phyloP scores from a whole-genome alignment of 1,140 invertebrate genomes.

The Penaeus indicus region DNA sequence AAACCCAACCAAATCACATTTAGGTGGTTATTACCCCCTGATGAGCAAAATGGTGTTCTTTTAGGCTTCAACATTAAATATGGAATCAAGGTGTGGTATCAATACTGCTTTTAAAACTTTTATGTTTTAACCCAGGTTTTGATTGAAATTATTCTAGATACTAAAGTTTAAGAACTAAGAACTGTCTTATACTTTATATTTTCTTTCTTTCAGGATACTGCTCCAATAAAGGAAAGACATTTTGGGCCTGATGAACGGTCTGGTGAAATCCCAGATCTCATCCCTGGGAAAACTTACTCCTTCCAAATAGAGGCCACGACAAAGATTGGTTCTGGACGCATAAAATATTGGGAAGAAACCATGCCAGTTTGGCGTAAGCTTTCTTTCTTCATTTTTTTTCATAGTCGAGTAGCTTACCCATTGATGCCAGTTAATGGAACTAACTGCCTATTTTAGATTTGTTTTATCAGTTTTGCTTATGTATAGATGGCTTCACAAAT shows the following conservation, averaged over 20 bases:
- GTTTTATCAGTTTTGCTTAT: no score
- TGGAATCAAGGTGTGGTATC: slow-evolving; percentile 75
- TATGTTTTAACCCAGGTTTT: no score
- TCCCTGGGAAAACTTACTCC: slow-evolving; percentile 85
- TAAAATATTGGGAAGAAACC: slow-evolving; percentile 79
- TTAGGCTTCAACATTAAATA: slow-evolving; percentile 86
- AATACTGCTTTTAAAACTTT: neutral
- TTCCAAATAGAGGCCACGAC: slow-evolving; percentile 89
- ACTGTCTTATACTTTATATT: neutral
- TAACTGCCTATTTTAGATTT: no score
- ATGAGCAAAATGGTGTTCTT: slow-evolving; percentile 87
- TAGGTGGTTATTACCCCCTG: slow-evolving; percentile 82
- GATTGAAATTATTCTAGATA: no score
- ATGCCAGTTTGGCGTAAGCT: slow-evolving; percentile 80
- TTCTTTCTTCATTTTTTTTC: neutral
- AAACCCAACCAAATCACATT: slow-evolving; percentile 86
- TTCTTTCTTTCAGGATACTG: slow-evolving; percentile 71
- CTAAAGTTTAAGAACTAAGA: no score
- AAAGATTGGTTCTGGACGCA: slow-evolving; percentile 83
- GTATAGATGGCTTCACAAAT: no score
- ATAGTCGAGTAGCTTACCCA: no score
- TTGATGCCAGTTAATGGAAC: no score
- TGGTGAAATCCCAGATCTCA: slow-evolving; percentile 80
- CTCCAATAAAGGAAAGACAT: slow-evolving; percentile 76
- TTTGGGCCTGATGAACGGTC: slow-evolving; percentile 79